Evolutionary conservation across 2,888 invertebrate genomes (phyloP), one percentile per base, ranked within the genome.

Genomic region (Tetragonisca angustula): DNA sequence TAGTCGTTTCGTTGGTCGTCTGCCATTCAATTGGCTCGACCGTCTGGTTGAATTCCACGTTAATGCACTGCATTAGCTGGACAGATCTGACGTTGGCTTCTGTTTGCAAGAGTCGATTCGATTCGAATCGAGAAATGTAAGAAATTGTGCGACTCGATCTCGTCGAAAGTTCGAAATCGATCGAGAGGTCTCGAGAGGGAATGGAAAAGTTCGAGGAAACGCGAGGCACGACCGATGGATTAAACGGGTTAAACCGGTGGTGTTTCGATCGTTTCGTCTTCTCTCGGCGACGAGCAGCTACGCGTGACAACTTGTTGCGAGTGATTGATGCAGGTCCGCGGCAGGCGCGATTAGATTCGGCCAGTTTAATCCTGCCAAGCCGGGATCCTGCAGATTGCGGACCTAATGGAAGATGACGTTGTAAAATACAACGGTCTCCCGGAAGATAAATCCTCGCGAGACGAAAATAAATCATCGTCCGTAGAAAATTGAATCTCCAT

Each of bases 391-490:
- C 65, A 74, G 87, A 89, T 84, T 81, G 83, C 77, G 72, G 50
- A 69, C 79, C 83, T 87, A 87, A 88, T 88, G 79, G 89, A 85
- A 69, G 80, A 85, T 88, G 89, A 88, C 88, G 88, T 79, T 70
- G 89, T 87, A 83, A 87, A 88, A 87, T 88, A 83, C 85, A 83
- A 67, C 84, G 32, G 73, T 67, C 85, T 81, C 54, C 79, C 68
- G 86, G 81, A 81, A 84, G 88, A 89, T 88, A 81, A 89, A 87
- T 89, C 79, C 85, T 67, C 65, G 67, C 56, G 67, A 68, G 80
- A 77, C 65, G 84, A 85, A 84, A 83, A 89, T 89, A 89, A 89
- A 89, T 89, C 89, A 89, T 88, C 81, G 79, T 43, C 56, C 59
- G 74, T 86, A 83, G 72, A 79, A 81, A 88, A 89, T 88, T 87